Conservation (phyloP, 2,113 vertebrate genomes). For the Hylia prasina region DNA sequence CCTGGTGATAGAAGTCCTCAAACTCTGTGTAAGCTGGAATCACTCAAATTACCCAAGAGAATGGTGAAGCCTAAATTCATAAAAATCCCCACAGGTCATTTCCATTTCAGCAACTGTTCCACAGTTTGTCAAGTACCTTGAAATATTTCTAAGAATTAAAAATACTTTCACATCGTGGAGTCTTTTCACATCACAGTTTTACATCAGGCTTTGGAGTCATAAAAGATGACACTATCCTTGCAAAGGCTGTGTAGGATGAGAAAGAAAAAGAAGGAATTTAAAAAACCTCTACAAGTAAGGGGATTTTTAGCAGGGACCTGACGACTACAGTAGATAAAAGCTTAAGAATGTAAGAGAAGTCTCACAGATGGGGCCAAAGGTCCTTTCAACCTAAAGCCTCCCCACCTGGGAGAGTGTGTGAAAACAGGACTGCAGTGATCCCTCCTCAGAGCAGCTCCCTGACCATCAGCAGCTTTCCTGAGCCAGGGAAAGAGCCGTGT, state of each 20-base stretch:
- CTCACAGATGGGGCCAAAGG: not conserved
- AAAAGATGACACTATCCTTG: not conserved
- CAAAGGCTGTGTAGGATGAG: not conserved
- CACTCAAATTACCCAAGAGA: slow-evolving; percentile 22
- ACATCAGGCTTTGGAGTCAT: not conserved
- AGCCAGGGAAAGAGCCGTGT: not conserved
- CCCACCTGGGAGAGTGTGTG: not conserved
- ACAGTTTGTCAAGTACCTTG: not conserved
- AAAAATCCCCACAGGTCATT: slow-evolving; percentile 9
- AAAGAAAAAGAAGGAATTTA: not conserved
- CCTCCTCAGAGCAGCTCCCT: not conserved
- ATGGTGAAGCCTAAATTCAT: not conserved
- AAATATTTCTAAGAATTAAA: not conserved
- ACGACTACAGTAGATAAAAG: not conserved
- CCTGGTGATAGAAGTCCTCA: slow-evolving; percentile 33
- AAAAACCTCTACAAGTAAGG: not conserved
- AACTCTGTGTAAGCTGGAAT: slow-evolving; percentile 9
- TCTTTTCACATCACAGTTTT: not conserved
- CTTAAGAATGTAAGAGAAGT: not conserved
- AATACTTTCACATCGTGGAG: not conserved
- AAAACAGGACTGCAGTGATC: not conserved
- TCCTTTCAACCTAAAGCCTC: not conserved
- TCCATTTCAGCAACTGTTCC: not conserved
- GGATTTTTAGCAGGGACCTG: not conserved
- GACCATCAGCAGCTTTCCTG: not conserved